Percentiles rank a stretch among this genome's conserved stretches.
Evolutionary conservation across 2,888 invertebrate species (phyloP).

Genomic region (Linnaemya vulpina): DNA sequence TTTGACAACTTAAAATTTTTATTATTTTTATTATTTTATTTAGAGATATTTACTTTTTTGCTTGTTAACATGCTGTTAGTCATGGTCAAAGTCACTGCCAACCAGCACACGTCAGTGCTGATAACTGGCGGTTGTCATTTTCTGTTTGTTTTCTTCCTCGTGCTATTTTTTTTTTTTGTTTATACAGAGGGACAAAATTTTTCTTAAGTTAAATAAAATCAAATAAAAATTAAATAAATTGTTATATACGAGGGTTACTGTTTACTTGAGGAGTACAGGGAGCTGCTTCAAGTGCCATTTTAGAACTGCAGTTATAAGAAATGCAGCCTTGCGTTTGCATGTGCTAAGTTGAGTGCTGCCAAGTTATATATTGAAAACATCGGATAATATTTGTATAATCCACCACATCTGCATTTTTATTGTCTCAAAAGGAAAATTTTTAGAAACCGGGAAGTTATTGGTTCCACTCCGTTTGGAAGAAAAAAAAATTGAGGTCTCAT

Average conservation of each 20-base stretch:
- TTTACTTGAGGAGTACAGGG: neutral
- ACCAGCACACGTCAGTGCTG: constrained; percentile 21
- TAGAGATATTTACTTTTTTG: neutral
- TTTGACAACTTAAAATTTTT: neutral
- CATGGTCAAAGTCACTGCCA: constrained; percentile 64
- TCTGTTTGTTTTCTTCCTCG: neutral
- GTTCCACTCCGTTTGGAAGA: no score
- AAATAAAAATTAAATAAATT: neutral
- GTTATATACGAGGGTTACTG: constrained; percentile 17
- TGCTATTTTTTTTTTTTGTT: neutral
- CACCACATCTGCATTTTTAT: no score
- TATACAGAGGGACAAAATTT: neutral
- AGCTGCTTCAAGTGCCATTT: neutral
- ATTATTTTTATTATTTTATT: neutral
- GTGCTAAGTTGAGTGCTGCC: no score
- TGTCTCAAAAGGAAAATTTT: no score
- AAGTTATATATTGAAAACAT: no score
- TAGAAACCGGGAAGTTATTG: no score
- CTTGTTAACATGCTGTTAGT: constrained; percentile 9
- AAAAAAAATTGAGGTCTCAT: no score
- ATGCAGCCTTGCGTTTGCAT: no score
- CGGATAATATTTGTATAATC: no score
- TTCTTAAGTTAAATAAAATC: neutral
- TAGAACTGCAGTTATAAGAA: no score
- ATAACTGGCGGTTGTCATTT: neutral